Conservation (phyloP, 2,888 invertebrate species). For the Pseudococcus viburni region DNA sequence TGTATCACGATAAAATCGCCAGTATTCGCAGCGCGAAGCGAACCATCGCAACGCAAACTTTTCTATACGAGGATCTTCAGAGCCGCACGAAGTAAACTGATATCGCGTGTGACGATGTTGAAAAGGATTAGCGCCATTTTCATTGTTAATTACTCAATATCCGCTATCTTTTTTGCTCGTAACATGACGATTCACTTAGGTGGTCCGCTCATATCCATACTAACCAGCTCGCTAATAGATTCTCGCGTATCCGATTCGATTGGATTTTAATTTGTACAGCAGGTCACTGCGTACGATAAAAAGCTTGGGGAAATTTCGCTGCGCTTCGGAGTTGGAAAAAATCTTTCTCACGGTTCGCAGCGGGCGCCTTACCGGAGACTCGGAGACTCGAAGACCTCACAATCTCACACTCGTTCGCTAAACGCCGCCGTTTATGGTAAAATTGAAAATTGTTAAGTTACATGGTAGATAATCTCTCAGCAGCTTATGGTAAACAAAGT, state of each 20-base stretch:
- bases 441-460: conserved; percentile 15
- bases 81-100: conserved; percentile 25
- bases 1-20: conserved; percentile 57
- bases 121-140: conserved; percentile 55
- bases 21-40: neutral
- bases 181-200: conserved; percentile 54
- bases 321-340: neutral
- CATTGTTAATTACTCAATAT: conserved; percentile 58
- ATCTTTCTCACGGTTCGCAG: conserved; percentile 43
- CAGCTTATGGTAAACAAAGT: neutral
- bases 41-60: too few relatives aligned
- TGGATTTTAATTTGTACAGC: conserved; percentile 19
- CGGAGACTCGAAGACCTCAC: conserved; percentile 23
- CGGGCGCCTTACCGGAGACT: conserved; percentile 30
- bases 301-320: conserved; percentile 4
- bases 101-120: conserved; percentile 48
- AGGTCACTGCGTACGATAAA: neutral
- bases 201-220: conserved; percentile 44
- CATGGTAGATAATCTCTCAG: neutral
- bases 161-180: conserved; percentile 40
- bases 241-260: conserved; percentile 3
- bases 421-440: conserved; percentile 37
- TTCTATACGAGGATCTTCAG: too few relatives aligned
- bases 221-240: conserved; percentile 37
- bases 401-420: conserved; percentile 48